phyloP scores from a whole-genome alignment of 2,113 vertebrate species.

The Neogobius melanostomus region DNA sequence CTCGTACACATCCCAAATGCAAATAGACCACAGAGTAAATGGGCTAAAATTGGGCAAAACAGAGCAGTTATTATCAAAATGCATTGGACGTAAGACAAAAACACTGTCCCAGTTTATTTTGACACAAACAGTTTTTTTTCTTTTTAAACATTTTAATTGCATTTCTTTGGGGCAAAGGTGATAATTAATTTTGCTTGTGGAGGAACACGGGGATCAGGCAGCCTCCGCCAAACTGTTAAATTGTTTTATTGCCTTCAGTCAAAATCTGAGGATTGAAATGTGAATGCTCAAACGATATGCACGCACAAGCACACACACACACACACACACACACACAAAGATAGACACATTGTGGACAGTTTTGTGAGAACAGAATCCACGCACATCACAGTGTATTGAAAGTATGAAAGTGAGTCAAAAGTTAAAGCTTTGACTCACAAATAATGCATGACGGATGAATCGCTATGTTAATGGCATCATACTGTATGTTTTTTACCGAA shows the following conservation, averaged over 20 bases:
- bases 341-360: too few relatives aligned
- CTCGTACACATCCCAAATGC: constrained; percentile 33
- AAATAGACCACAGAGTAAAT: constrained; percentile 30
- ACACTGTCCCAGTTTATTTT: constrained; percentile 58
- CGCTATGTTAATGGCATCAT: too few relatives aligned
- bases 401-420: too few relatives aligned
- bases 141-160: constrained; percentile 72
- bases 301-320: too few relatives aligned
- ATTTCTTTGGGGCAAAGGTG: constrained; percentile 75
- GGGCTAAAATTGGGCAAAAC: constrained; percentile 24
- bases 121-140: constrained; percentile 42
- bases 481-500: too few relatives aligned
- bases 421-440: too few relatives aligned
- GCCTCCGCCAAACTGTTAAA: constrained; percentile 57
- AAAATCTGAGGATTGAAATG: constrained; percentile 24
- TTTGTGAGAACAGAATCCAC: too few relatives aligned
- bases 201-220: constrained; percentile 44
- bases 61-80: constrained; percentile 57
- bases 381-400: too few relatives aligned
- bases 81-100: constrained; percentile 54
- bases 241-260: constrained; percentile 58
- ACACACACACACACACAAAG: too few relatives aligned
- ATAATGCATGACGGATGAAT: too few relatives aligned
- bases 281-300: neutral
- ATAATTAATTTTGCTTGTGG: constrained; percentile 78